Base-by-base conservation (phyloP, 2,888 invertebrate species). In the Caenorhabditis macrosperma region DNA sequence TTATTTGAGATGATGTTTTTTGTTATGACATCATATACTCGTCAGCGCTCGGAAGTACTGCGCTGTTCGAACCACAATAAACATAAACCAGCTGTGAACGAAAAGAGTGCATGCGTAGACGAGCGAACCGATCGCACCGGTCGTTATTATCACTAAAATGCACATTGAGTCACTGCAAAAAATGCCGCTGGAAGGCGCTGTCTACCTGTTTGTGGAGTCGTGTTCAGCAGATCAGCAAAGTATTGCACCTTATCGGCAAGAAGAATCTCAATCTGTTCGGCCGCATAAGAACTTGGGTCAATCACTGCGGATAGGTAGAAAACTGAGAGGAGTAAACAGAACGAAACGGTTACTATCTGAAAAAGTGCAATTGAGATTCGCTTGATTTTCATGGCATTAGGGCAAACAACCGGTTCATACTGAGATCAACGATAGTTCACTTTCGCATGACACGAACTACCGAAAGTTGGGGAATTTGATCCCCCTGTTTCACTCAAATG, bases 1-100 rank as follows among this genome's bases (percentile, higher is more conserved):
- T 48, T 24, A 24, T 24, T 38, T 15, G 38, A 15, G 15, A 44
- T 44, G 52, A 26, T 7, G 26, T 44, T 6, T 26, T 28, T 20
- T 9, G 3, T 28, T 24, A n/a, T 15, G 30, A 9, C 24, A 41
- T 77, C 44, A 78, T 26, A 67, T 12, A 60, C 59, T 78, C 10
- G 78, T 79, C 4, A 80, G 26, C 0, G 76, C 74, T 44, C 84
- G 74, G 69, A 82, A 82, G 64, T 79, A 80, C 59, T 81, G 81
- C 9, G 84, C 84, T 48, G 81, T 81, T 57, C 77, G 74, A 44
- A 84, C 84, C 33, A 84, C 82, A 22, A 84, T 81, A 22, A 81
- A 74, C 82, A 84, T 81, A 64, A 84, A 84, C 84, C 84, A 84
- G 60, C 75, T 74, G 61, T 84, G 84, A 41, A 84, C 46, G 35